A percentile compares a stretch with the other conserved stretches of the same genome.
Conservation (phyloP, 2,797 vertebrate species). For the Gadopsis marmoratus region DNA sequence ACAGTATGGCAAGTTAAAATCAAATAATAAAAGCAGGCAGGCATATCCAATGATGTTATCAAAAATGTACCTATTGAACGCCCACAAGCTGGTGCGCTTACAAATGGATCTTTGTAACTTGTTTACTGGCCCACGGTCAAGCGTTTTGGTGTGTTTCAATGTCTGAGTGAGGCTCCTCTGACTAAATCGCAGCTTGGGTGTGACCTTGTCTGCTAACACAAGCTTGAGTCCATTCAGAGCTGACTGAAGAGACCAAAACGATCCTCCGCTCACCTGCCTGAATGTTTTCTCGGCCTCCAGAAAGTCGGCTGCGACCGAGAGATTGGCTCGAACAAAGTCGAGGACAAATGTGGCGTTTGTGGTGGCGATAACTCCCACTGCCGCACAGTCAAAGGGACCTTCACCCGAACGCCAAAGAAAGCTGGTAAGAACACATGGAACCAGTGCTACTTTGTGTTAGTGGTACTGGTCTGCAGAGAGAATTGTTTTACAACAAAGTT, state of each 20-base stretch:
- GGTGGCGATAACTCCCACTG: slow-evolving; percentile 97
- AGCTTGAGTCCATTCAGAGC: background rate
- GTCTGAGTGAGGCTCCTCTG: background rate
- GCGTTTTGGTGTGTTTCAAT: background rate
- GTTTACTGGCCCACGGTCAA: background rate
- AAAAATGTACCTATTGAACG: background rate
- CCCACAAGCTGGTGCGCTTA: too few relatives aligned
- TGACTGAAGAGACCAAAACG: background rate
- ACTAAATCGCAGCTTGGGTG: background rate
- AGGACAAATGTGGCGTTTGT: slow-evolving; percentile 97
- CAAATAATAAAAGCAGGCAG: background rate
- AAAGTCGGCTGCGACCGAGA: slow-evolving; percentile 98
- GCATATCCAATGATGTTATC: background rate
- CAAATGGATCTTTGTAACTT: background rate
- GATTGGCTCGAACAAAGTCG: slow-evolving; percentile 93
- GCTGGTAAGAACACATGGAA: slow-evolving; percentile 85
- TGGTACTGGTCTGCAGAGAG: background rate
- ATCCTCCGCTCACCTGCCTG: background rate
- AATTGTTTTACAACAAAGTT: background rate
- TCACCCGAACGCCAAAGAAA: slow-evolving; percentile 94
- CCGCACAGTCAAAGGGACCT: slow-evolving; percentile 94
- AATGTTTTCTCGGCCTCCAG: slow-evolving; percentile 74
- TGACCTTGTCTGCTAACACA: background rate
- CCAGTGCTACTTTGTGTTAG: too few relatives aligned
- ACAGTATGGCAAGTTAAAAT: background rate